These are phyloP conservation scores for Eonycteris spelaea DNA, from an alignment of 2,113 vertebrate species.

Conservation along the genomic window DNA sequence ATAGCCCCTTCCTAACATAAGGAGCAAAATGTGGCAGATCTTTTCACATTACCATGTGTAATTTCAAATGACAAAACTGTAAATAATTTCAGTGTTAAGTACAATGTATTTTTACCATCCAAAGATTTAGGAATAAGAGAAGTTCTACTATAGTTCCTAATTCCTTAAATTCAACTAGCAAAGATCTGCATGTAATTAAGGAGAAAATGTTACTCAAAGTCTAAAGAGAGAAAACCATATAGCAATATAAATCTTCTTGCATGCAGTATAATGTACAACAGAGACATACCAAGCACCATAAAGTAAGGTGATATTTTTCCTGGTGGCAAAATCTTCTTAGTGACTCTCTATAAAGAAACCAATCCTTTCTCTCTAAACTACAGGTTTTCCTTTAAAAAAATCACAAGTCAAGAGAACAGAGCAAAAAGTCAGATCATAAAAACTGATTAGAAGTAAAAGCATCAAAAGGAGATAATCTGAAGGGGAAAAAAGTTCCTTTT, in stretches of 20 bases:
- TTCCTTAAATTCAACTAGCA: background rate
- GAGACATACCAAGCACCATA: background rate
- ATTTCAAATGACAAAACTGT: conserved; percentile 40
- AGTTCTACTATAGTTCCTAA: background rate
- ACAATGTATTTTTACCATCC: conserved; percentile 8
- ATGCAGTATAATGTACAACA: background rate
- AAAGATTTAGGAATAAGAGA: background rate
- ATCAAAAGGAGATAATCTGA: background rate
- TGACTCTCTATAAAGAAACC: background rate
- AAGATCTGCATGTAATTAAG: background rate
- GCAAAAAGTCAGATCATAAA: background rate
- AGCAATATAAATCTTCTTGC: background rate
- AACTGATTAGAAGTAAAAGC: background rate
- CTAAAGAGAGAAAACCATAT: background rate
- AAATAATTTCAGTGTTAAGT: conserved; percentile 44
- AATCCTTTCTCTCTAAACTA: background rate
- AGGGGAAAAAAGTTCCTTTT: background rate
- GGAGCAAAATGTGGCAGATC: conserved; percentile 19
- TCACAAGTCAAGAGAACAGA: background rate
- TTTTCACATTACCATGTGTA: background rate
- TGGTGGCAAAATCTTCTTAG: background rate
- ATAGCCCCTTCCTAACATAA: background rate
- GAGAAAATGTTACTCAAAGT: conserved; percentile 1
- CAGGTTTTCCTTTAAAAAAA: background rate
- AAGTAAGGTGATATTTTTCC: background rate